Evolutionary conservation across 2,797 vertebrate genomes (phyloP), one percentile per base, ranked within the genome.

Genomic region (Acrossocheilus wenchowensis): DNA sequence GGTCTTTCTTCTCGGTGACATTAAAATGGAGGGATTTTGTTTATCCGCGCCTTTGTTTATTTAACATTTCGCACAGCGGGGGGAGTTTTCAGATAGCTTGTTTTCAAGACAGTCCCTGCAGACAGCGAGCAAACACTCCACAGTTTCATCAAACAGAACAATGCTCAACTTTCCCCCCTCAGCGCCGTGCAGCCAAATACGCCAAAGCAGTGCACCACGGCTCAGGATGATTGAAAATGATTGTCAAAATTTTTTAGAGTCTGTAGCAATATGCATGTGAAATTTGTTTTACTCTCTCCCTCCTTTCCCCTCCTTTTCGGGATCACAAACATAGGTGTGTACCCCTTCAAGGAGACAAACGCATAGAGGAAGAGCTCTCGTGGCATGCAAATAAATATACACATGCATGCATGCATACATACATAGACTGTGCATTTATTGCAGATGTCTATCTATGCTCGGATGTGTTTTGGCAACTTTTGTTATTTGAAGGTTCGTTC

Each of bases 21-120:
- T 96, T 95, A 95, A 95, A 96, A 96, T 95, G 93, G 95, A 93
- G 94, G 93, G 95, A 96, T 96, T 96, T 96, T 96, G 95, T 96
- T 96, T 95, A 96, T 96, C 94, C 94, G 91, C 85, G 92, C 94
- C 94, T 95, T 95, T 96, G 95, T 96, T 96, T 96, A 96, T 95
- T 96, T 95, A 96, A 96, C 96, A 96, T 95, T 96, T 96, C 93
- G 94, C 95, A 94, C 95, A 95, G 95, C 92, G 91, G 96, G 95
- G 91, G 93, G 93, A 94, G 94, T 95, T 96, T 90, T 95, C 94
- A 95, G 94, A 95, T 94, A 94, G 95, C 95, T 96, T 96, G 95
- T 96, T 95, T 96, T 95, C 93, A 94, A 95, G 94, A 94, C 94
- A 93, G 93, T 96, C 95, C 95, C 95, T 94, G 94, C 95, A 96